Base-by-base conservation (phyloP, 2,888 invertebrate genomes). In the Heliconius hortense region DNA sequence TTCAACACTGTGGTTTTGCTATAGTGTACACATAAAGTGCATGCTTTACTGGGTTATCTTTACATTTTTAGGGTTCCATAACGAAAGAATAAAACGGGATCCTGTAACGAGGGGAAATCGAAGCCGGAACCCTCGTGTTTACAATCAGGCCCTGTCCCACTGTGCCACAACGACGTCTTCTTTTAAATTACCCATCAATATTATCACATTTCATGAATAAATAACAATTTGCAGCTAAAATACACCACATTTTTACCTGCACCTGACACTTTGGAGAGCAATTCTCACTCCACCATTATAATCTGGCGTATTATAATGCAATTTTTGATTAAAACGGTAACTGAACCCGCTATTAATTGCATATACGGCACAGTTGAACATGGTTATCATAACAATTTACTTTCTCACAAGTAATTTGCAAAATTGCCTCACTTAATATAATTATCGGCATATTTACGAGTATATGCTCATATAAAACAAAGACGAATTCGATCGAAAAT, bases 331-430 rank as follows among this genome's bases (percentile, higher is more conserved):
- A 13, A 64, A 64, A 13, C 64, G n/a, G 35, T 35, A 64, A 64
- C 35, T n/a, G 28, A 64, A 64, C 35, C 64, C 21, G n/a, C n/a
- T 64, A 35, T n/a, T 31, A 64, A 64, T n/a, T 64, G 35, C 28
- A 62, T n/a, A 64, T 13, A n/a, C n/a, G 21, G 26, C 26, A 60
- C 24, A 24, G 60, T 60, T 11, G 24, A 24, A 24, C 13, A 60
- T 15, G 60, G 18, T 60, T 24, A 26, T 28, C 26, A 28, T 28
- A n/a, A 64, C 35, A 35, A 64, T 64, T 35, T 35, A 64, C n/a
- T 60, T 60, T 64, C 64, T 11, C 64, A 35, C 64, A 64, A 35
- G 64, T 64, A 35, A 64, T 64, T 64, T 64, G 35, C 35, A 10
- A 64, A 64, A 64, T 35, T 28, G 13, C n/a, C 21, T 21, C 35